These are phyloP conservation scores for Enteromius thamalakanensis DNA, from an alignment of 2,797 vertebrate species.

Conservation along the genomic window DNA sequence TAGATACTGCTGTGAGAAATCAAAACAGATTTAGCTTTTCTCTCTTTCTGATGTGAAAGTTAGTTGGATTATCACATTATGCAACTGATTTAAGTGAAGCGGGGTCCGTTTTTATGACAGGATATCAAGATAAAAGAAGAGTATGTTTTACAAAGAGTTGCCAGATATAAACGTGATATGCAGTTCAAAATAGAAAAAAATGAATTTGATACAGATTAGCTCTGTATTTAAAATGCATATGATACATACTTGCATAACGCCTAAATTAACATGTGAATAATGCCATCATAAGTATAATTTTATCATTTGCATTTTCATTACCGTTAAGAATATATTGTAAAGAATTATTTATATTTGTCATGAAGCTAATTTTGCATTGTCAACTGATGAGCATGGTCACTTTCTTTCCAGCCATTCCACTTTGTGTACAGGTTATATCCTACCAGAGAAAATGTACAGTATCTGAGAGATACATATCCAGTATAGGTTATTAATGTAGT, in stretches of 20 bases:
- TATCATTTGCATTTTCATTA: conserved; percentile 5
- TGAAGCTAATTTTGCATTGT: conserved; percentile 39
- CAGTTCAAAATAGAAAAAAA: not conserved
- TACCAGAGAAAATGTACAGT: conserved; percentile 34
- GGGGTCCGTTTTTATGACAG: not conserved
- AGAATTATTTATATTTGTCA: conserved; percentile 28
- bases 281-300: not conserved
- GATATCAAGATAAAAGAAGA: not conserved
- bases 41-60: not conserved
- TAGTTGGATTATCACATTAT: conserved; percentile 6
- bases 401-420: conserved; percentile 17
- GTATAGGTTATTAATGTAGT: conserved; percentile 26
- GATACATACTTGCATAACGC: not conserved
- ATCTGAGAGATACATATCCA: conserved; percentile 24
- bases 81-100: conserved; percentile 18
- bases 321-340: conserved; percentile 11
- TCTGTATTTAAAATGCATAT: conserved; percentile 1
- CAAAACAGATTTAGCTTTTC: not conserved
- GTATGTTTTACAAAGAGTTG: not conserved
- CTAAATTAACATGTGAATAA: not conserved
- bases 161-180: not conserved
- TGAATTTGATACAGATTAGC: not conserved
- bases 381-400: conserved; percentile 8
- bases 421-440: conserved; percentile 42
- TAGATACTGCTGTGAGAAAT: conserved; percentile 1